A percentile compares a stretch with the other conserved stretches of the same genome.
Evolutionary conservation across 2,113 vertebrate genomes (phyloP).

Genomic region (Todiramphus chloris): DNA sequence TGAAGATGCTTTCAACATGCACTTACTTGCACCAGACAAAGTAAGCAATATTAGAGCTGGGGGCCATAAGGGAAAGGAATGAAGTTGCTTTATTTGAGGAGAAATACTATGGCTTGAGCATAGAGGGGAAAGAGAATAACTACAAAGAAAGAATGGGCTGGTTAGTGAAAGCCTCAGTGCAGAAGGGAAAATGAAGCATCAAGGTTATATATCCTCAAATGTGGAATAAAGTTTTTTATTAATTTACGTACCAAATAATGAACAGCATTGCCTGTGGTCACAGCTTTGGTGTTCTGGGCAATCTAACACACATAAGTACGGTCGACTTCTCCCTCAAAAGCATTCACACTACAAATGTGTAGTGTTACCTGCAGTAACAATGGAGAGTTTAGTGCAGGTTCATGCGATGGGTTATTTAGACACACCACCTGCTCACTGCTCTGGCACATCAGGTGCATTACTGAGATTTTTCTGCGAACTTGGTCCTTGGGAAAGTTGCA

Average conservation of each 20-base stretch:
- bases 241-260: neutral
- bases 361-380: neutral
- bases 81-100: neutral
- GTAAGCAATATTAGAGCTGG: neutral
- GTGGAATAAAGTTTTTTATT: neutral
- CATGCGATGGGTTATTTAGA: rapidly evolving
- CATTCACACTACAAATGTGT: rapidly evolving
- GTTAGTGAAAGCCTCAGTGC: neutral
- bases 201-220: neutral
- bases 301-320: neutral
- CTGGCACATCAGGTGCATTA: neutral
- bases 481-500: neutral
- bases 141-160: neutral
- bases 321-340: neutral
- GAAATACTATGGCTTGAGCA: neutral
- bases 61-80: neutral
- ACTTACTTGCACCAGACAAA: neutral
- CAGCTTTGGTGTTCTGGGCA: neutral
- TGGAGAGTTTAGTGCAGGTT: neutral
- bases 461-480: neutral
- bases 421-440: neutral
- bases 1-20: neutral
- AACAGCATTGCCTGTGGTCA: neutral
- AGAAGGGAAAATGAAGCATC: neutral
- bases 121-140: neutral